A percentile compares a stretch with the other conserved stretches of the same genome.
These are phyloP conservation scores for Erethizon dorsatum DNA, from an alignment of 2,797 vertebrate species.

Conservation along the genomic window DNA sequence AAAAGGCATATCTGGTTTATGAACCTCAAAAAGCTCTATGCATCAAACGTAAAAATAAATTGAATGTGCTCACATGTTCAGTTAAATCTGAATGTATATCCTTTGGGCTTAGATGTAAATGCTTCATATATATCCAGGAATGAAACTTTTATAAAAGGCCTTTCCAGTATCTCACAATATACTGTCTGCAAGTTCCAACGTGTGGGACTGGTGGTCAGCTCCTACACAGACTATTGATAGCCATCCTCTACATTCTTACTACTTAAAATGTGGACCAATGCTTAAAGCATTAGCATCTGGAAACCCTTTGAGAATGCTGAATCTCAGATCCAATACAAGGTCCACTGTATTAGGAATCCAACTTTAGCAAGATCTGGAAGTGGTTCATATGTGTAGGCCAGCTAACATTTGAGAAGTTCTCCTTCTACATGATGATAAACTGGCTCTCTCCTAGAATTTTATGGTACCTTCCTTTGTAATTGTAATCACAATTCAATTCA, in stretches of 20 bases:
- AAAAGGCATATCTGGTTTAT: neutral
- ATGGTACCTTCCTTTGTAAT: neutral
- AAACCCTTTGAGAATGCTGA: neutral
- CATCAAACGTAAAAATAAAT: conserved; percentile 4
- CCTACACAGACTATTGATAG: neutral
- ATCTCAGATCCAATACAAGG: neutral
- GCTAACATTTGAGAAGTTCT: neutral
- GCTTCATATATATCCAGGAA: neutral
- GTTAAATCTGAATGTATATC: neutral
- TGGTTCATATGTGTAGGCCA: neutral
- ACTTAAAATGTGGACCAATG: neutral
- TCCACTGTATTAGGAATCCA: neutral
- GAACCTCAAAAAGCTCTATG: neutral
- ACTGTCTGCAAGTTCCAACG: neutral
- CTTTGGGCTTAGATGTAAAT: neutral
- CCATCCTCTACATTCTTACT: neutral
- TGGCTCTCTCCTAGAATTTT: conserved; percentile 42
- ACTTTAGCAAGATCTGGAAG: neutral
- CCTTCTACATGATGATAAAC: neutral
- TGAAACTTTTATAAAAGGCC: neutral
- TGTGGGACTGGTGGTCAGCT: neutral
- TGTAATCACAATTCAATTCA: neutral
- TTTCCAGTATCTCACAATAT: neutral
- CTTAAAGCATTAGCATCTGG: neutral
- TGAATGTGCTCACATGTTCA: neutral